These are phyloP conservation scores for Liolophura sinensis DNA, from an alignment of 1,140 invertebrate genomes.

Conservation along the genomic window DNA sequence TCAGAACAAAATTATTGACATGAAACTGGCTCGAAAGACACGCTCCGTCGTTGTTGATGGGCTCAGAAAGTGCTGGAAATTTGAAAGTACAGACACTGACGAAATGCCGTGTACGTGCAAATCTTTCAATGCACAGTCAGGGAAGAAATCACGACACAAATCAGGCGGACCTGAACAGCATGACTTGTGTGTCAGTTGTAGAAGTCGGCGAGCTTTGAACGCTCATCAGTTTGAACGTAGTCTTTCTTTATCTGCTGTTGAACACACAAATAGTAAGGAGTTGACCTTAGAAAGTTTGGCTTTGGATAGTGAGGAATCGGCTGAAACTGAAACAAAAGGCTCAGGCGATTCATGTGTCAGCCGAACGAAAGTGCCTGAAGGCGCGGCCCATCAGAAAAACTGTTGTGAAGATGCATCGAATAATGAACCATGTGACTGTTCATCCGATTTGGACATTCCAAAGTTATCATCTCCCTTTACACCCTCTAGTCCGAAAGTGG, in stretches of 20 bases:
- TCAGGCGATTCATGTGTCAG: not conserved
- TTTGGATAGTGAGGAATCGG: constrained; percentile 6
- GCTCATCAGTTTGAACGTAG: constrained; percentile 12
- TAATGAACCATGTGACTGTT: not conserved
- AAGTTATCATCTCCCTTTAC: not conserved
- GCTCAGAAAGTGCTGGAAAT: too few species aligned
- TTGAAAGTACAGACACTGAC: too few species aligned
- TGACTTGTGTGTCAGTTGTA: too few species aligned
- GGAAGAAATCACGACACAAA: too few species aligned
- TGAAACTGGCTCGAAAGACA: too few species aligned
- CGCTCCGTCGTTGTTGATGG: too few species aligned
- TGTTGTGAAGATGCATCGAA: constrained; percentile 4
- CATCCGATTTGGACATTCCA: constrained; percentile 10
- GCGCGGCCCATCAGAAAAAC: constrained; percentile 8
- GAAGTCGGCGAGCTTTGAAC: not conserved
- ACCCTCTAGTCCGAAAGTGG: not conserved
- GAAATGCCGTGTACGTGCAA: too few species aligned
- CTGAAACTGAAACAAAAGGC: not conserved
- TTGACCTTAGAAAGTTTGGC: not conserved
- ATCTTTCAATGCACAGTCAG: too few species aligned
- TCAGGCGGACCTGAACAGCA: too few species aligned
- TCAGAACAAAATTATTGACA: too few species aligned
- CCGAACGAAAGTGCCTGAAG: not conserved
- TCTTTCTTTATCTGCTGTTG: constrained; percentile 15
- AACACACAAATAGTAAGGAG: constrained; percentile 12